phyloP scores from a whole-genome alignment of 2,113 vertebrate species.

The Corydoras maculifer region DNA sequence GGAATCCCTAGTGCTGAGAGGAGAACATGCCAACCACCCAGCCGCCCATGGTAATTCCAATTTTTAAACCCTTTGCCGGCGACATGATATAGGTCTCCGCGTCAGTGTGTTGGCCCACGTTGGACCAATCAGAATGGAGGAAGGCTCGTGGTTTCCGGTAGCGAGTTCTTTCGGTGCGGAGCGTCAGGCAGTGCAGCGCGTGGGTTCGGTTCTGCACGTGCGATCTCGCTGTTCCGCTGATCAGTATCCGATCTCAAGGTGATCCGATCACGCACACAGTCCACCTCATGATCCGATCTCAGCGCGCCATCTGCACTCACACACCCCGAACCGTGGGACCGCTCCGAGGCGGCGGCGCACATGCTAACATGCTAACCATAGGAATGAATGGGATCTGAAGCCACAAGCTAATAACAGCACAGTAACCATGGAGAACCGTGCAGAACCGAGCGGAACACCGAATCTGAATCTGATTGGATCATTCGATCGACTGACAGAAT shows the following conservation, averaged over 20 bases:
- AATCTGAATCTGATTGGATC: not conserved
- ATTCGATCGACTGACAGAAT: not conserved
- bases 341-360: not conserved
- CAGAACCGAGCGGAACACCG: not conserved
- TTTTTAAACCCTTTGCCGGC: not conserved
- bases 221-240: slow-evolving; percentile 11
- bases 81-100: not conserved
- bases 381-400: slow-evolving; percentile 16
- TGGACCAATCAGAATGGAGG: slow-evolving; percentile 37
- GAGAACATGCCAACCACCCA: no score
- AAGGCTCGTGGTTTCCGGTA: slow-evolving; percentile 35
- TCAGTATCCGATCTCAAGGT: slow-evolving; percentile 39
- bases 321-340: not conserved
- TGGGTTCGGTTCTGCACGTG: slow-evolving; percentile 15
- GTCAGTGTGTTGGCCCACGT: not conserved
- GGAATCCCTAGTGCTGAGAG: no score
- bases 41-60: no score
- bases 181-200: slow-evolving; percentile 31
- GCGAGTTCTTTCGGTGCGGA: slow-evolving; percentile 35
- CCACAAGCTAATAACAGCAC: not conserved
- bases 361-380: slow-evolving; percentile 37
- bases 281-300: not conserved
- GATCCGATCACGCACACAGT: slow-evolving; percentile 7
- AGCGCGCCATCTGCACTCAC: not conserved
- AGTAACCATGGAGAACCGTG: not conserved